A percentile compares a stretch with the other conserved stretches of the same genome.
phyloP scores from a whole-genome alignment of 2,888 invertebrate genomes.

The Dasysyrphus tricinctus region DNA sequence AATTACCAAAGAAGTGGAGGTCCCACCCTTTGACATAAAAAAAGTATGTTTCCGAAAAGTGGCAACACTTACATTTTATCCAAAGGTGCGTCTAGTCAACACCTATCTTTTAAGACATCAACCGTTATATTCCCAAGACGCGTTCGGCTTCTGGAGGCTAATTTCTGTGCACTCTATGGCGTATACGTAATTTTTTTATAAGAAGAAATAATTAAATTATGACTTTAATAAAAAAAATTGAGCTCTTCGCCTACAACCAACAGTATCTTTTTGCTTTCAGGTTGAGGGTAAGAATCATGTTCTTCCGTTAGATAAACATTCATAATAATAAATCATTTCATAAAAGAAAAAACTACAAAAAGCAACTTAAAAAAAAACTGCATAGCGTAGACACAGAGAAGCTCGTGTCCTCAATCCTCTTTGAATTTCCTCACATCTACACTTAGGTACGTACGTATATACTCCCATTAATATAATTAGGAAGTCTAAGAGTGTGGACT shows the following conservation, averaged over 20 bases:
- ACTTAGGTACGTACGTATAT: background rate
- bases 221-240: slow-evolving; percentile 13
- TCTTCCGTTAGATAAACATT: slow-evolving; percentile 22
- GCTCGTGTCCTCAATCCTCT: slow-evolving; percentile 29
- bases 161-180: too few species aligned
- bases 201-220: background rate
- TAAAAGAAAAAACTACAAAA: slow-evolving; percentile 1
- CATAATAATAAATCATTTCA: slow-evolving; percentile 23
- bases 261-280: slow-evolving; percentile 33
- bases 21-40: too few species aligned
- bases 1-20: too few species aligned
- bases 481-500: slow-evolving; percentile 26
- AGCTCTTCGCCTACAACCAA: slow-evolving; percentile 45
- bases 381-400: slow-evolving; percentile 38
- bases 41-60: too few species aligned
- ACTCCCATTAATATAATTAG: slow-evolving; percentile 48
- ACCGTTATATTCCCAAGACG: too few species aligned
- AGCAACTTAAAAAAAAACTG: background rate
- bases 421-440: slow-evolving; percentile 28
- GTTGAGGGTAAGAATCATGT: slow-evolving; percentile 47
- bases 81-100: too few species aligned
- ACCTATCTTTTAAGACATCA: too few species aligned
- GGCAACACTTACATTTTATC: too few species aligned
- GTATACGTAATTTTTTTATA: too few species aligned
- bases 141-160: too few species aligned